A percentile compares a stretch with the other conserved stretches of the same genome.
Evolutionary conservation across 1,140 invertebrate species (phyloP).

Genomic region (Philaenus spumarius): DNA sequence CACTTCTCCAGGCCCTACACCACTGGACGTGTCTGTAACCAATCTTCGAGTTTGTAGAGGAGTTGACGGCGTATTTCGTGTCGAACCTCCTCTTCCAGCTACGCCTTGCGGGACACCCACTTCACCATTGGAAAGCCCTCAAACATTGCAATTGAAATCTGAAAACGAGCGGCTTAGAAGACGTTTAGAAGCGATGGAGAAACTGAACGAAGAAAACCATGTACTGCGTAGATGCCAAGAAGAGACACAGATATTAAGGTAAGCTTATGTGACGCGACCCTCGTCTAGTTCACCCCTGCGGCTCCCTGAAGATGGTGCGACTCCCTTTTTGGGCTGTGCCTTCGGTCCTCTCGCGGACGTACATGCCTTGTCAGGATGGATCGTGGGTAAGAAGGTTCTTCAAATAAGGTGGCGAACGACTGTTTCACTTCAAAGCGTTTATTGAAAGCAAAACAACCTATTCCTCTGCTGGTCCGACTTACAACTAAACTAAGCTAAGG

Average conservation of each 20-base stretch:
- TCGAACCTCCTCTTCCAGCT: slow-evolving; percentile 47
- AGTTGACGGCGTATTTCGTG: slow-evolving; percentile 59
- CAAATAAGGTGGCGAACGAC: too few species aligned
- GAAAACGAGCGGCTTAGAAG: slow-evolving; percentile 59
- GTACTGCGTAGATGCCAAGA: slow-evolving; percentile 50
- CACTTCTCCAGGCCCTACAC: slow-evolving; percentile 71
- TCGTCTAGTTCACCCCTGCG: too few species aligned
- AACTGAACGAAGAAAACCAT: slow-evolving; percentile 55
- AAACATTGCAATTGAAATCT: slow-evolving; percentile 17
- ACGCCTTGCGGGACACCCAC: slow-evolving; percentile 37
- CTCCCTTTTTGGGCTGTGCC: too few species aligned
- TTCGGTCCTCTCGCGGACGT: too few species aligned
- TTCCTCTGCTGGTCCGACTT: too few species aligned
- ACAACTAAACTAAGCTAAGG: too few species aligned
- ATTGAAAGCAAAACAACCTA: too few species aligned
- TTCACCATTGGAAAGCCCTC: not conserved
- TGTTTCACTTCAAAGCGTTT: too few species aligned
- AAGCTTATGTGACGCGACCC: slow-evolving; percentile 1
- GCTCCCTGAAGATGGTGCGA: too few species aligned
- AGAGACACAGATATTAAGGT: slow-evolving; percentile 50
- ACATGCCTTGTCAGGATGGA: not conserved
- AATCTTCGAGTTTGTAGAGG: slow-evolving; percentile 59
- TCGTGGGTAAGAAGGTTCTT: too few species aligned
- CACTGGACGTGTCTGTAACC: slow-evolving; percentile 67
- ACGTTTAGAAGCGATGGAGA: slow-evolving; percentile 50